phyloP scores from a whole-genome alignment of 2,888 invertebrate species.

The Macropis europaea region DNA sequence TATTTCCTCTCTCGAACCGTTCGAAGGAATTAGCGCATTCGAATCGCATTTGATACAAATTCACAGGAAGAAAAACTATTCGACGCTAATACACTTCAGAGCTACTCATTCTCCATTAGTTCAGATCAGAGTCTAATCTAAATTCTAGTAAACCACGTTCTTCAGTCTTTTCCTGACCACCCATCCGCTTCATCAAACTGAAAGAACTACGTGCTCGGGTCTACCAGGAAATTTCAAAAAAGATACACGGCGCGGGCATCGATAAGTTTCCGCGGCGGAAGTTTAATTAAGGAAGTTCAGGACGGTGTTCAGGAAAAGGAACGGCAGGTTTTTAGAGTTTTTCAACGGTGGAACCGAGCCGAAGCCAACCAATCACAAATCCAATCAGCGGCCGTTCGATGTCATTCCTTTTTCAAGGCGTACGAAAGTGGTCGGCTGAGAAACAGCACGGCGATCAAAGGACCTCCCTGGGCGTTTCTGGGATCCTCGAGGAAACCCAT shows the following conservation, averaged over 20 bases:
- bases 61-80: too few species aligned
- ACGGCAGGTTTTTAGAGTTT: constrained; percentile 1
- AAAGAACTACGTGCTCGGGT: neutral
- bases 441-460: constrained; percentile 40
- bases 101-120: too few species aligned
- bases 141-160: neutral
- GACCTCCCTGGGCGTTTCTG: constrained; percentile 14
- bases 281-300: constrained; percentile 31
- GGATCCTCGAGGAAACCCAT: neutral
- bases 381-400: constrained; percentile 33
- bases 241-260: neutral
- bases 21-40: too few species aligned
- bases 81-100: neutral
- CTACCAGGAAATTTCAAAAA: too few species aligned
- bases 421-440: constrained; percentile 16
- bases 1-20: neutral
- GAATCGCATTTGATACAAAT: too few species aligned
- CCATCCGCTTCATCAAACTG: neutral
- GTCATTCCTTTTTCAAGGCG: constrained; percentile 14
- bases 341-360: neutral
- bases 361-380: constrained; percentile 22
- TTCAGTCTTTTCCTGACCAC: neutral
- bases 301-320: neutral
- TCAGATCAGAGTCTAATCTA: too few species aligned
- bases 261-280: neutral